phyloP scores from a whole-genome alignment of 2,888 invertebrate species.

The Selenia dentaria region DNA sequence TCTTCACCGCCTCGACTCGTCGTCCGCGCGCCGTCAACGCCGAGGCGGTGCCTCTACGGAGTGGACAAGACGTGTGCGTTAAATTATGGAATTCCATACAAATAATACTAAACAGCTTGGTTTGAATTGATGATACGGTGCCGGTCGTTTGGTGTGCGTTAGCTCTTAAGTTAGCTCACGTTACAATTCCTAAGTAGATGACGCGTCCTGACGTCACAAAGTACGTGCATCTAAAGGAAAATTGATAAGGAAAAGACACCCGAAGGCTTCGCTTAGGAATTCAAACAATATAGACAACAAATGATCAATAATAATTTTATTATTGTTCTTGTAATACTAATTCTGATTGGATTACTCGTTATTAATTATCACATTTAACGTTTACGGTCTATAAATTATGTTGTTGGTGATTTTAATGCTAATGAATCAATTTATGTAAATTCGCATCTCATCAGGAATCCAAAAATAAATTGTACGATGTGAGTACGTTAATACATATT shows the following conservation, averaged over 20 bases:
- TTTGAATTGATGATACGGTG: too few species aligned
- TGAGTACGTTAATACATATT: too few species aligned
- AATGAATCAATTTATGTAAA: constrained; percentile 12
- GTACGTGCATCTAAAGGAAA: constrained; percentile 18
- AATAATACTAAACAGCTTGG: too few species aligned
- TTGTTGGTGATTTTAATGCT: constrained; percentile 5
- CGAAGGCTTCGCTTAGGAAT: constrained; percentile 27
- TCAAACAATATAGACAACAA: constrained; percentile 10
- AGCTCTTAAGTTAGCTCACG: too few species aligned
- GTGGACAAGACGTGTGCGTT: too few species aligned
- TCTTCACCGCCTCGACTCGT: too few species aligned
- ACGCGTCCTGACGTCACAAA: constrained; percentile 24
- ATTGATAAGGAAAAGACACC: constrained; percentile 33
- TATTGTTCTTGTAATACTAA: constrained; percentile 1
- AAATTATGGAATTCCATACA: too few species aligned
- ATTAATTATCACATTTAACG: constrained; percentile 6
- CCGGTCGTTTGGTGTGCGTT: too few species aligned
- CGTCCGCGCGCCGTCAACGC: too few species aligned
- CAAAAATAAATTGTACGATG: too few species aligned
- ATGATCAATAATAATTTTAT: not conserved
- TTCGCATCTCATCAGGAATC: not conserved
- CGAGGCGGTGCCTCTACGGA: too few species aligned
- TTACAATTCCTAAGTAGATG: constrained; percentile 11
- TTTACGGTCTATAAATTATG: constrained; percentile 12
- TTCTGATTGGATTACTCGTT: constrained; percentile 7